phyloP scores from a whole-genome alignment of 2,113 vertebrate species.

The Lagenorhynchus albirostris region DNA sequence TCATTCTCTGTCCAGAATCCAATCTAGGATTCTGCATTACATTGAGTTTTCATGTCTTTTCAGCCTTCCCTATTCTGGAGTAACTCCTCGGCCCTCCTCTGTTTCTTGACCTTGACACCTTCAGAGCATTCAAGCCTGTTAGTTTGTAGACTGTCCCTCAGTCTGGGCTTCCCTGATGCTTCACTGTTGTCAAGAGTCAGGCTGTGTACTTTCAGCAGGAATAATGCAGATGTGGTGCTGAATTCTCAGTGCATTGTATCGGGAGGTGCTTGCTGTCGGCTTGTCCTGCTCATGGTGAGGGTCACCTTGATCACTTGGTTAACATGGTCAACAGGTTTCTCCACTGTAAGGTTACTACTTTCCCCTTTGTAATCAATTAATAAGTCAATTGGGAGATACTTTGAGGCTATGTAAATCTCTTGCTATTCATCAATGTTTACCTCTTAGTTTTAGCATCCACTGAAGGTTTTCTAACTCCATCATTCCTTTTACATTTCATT shows the following conservation, averaged over 20 bases:
- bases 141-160: neutral
- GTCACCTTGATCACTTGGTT: neutral
- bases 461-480: neutral
- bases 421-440: neutral
- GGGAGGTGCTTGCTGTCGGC: neutral
- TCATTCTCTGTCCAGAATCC: neutral
- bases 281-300: neutral
- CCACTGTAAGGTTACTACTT: neutral
- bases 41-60: neutral
- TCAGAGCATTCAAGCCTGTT: neutral
- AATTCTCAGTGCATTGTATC: accelerated
- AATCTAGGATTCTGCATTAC: neutral
- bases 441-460: neutral
- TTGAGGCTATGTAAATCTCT: neutral
- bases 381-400: neutral
- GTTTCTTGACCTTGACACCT: neutral
- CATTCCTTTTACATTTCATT: too few species aligned
- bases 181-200: neutral
- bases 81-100: neutral
- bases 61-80: neutral
- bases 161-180: neutral
- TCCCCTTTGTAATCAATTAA: neutral
- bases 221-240: neutral
- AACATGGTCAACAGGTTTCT: neutral
- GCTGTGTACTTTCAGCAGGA: neutral